Evolutionary conservation across 2,797 vertebrate species (phyloP), one percentile per base, ranked within the genome.

Genomic region (Sebastiscus tertius): DNA sequence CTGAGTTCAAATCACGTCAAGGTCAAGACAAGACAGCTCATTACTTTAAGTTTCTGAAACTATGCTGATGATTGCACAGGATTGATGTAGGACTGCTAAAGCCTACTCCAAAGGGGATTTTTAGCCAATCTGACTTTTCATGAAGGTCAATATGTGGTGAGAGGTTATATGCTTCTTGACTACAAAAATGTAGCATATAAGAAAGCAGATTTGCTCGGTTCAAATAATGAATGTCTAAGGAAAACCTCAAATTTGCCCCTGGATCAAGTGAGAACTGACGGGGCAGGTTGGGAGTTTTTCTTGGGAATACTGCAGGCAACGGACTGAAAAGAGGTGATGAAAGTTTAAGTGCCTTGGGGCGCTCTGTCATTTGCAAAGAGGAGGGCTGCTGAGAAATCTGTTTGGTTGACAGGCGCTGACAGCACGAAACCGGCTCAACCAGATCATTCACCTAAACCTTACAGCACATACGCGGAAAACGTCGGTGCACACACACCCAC

Each of bases 351-450:
- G 79, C 65, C 65, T 46, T 12, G 24, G 58, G 71, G 72, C 56
- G 11, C n/a, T 55, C 74, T 67, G 69, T 81, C 73, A 7, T 67
- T 79, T 69, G 75, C 59, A 72, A 82, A 80, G 24, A 62, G 11
- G 26, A 75, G 29, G 39, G 69, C 20, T 86, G 39, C 54, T 82
- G 46, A 73, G 77, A 81, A 89, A 85, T 76, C 26, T 46, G 27
- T 75, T 86, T 34, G 72, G 56, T 80, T 88, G 80, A 86, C 72
- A 88, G 76, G 77, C 33, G 59, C 62, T 76, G 81, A 83, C 49
- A 55, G 79, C n/a, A 72, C 80, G 54, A 91, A 94, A 95, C 92
- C 83, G 22, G 93, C 89, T 91, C 11, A 83, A 91, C 93, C 84
- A 79, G 92, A 86, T 89, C 63, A 69, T 83, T 88, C 71, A 85